phyloP scores from a whole-genome alignment of 2,113 vertebrate species.

The Mastomys natalensis region DNA sequence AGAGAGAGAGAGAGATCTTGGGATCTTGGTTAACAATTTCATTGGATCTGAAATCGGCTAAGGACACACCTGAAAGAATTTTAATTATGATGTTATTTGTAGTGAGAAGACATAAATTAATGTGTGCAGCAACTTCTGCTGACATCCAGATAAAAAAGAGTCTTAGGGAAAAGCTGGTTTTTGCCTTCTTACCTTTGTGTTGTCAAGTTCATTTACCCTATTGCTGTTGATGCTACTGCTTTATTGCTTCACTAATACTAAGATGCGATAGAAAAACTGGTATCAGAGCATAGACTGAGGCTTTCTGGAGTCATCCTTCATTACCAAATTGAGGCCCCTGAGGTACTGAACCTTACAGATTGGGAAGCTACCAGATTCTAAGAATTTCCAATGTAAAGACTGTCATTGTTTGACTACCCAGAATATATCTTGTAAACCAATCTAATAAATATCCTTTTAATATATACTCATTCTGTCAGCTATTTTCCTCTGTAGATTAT shows the following conservation, averaged over 20 bases:
- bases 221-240: neutral
- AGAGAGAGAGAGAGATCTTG: too few relatives aligned
- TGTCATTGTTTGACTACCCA: neutral
- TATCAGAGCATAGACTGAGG: neutral
- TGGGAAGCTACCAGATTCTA: neutral
- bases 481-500: neutral
- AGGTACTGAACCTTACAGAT: neutral
- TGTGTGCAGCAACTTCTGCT: neutral
- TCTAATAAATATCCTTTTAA: neutral
- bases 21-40: neutral
- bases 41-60: neutral
- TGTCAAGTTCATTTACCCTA: neutral
- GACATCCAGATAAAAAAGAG: neutral
- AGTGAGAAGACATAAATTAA: neutral
- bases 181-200: neutral
- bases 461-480: neutral
- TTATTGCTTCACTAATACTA: neutral
- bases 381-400: neutral
- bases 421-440: neutral
- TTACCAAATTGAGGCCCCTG: neutral
- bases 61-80: neutral
- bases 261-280: neutral
- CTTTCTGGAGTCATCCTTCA: neutral
- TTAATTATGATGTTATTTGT: neutral
- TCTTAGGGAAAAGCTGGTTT: neutral